Evolutionary conservation across 2,797 vertebrate genomes (phyloP).

Genomic region (Peromyscus nudipes): DNA sequence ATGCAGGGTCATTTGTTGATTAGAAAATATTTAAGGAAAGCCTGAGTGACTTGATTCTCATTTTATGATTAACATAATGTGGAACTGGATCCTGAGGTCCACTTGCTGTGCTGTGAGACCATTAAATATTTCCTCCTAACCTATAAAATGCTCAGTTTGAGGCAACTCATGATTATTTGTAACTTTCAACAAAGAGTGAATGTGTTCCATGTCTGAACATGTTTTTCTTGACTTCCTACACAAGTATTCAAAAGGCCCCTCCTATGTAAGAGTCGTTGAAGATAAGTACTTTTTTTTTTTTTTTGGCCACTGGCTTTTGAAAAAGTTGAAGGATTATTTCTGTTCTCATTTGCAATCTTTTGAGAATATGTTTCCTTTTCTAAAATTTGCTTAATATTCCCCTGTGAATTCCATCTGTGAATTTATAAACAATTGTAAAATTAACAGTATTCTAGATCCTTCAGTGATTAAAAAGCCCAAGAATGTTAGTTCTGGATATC

Average conservation of each 20-base stretch:
- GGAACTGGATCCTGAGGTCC: accelerated
- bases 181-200: slow-evolving; percentile 47
- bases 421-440: neutral
- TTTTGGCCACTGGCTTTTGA: neutral
- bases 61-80: neutral
- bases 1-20: neutral
- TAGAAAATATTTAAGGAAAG: slow-evolving; percentile 13
- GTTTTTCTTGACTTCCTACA: slow-evolving; percentile 72
- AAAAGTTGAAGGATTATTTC: neutral
- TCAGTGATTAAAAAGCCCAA: neutral
- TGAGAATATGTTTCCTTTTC: neutral
- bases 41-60: neutral
- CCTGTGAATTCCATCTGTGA: neutral
- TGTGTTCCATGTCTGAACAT: slow-evolving; percentile 57
- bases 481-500: neutral
- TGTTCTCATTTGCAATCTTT: neutral
- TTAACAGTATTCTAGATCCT: neutral
- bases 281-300: slow-evolving; percentile 56
- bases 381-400: neutral
- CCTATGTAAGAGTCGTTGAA: slow-evolving; percentile 73
- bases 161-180: neutral
- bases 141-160: neutral
- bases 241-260: slow-evolving; percentile 79
- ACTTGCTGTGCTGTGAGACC: neutral
- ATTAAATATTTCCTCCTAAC: slow-evolving; percentile 5